Base-by-base conservation (phyloP, 1,140 invertebrate species). In the Thaumetopoea pityocampa region DNA sequence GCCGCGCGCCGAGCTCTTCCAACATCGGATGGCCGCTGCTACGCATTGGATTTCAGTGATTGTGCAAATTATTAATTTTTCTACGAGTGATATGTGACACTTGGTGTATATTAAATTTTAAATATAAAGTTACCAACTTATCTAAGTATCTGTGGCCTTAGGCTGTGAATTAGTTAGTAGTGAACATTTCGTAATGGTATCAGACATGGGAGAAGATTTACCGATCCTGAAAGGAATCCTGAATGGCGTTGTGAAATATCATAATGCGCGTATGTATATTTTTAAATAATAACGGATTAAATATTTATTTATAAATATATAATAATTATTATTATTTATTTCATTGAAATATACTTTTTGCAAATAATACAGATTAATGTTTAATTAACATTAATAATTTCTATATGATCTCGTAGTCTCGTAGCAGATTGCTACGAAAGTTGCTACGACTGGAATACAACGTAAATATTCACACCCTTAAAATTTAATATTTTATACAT, bases 161-260 rank as follows among this genome's bases (percentile, higher is more conserved):
- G 77, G 80, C 80, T 84, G 80, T 84, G 80, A 81, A 70, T 51
- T 84, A 79, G 65, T 71, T 64, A 50, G 53, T 70, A 72, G 67
- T 79, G 63, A 69, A 65, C 62, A 72, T 66, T 49, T 72, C n/a
- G 59, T 76, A 67, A 83, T 86, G 78, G 77, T 85, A 65, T 85
- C 81, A 67, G 87, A 87, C 76, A 94, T 94, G 93, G 91, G 89
- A 77, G 93, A 95, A 88, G 92, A 94, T 87, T 88, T 94, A 81
- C 93, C 93, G 50, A 95, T 95, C 66, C 88, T 95, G 17, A 95
- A 94, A 81, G 93, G 92, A 48, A 95, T 95, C 78, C 89, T 95
- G 35, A 94, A 94, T 80, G 93, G 93, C 69, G 92, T 92, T 56
- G 92, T 94, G 71, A 92, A 93, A 81, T 95, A 94, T 85, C 93